Percentiles rank a stretch among this genome's conserved stretches.
These are phyloP conservation scores for Chiloscyllium plagiosum DNA, from an alignment of 2,113 vertebrate genomes.

Conservation along the genomic window DNA sequence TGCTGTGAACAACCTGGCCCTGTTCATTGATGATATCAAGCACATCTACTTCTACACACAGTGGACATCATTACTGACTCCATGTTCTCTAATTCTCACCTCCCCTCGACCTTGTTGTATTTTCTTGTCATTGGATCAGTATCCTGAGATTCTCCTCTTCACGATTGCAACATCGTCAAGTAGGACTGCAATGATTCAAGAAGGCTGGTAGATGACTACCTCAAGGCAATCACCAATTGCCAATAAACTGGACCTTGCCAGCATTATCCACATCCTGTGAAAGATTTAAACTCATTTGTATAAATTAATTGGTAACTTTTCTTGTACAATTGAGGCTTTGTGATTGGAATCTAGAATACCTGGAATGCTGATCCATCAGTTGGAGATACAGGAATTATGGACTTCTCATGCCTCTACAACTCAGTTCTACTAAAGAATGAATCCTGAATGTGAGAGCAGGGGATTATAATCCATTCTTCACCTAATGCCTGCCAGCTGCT, in stretches of 20 bases:
- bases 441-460: neutral
- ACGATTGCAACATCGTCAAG: neutral
- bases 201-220: neutral
- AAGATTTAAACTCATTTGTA: neutral
- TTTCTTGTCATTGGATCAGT: neutral
- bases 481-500: neutral
- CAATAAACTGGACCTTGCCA: neutral
- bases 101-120: neutral
- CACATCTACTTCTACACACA: neutral
- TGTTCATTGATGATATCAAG: neutral
- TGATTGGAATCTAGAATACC: neutral
- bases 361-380: neutral
- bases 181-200: neutral
- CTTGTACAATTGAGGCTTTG: neutral
- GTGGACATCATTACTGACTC: neutral
- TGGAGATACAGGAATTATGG: neutral
- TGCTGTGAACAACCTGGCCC: neutral
- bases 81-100: neutral
- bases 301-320: neutral
- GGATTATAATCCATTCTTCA: neutral
- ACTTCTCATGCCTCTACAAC: neutral
- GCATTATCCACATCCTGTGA: neutral
- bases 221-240: neutral
- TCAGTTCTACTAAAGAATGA: neutral
- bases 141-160: neutral